Conservation (phyloP, 2,797 vertebrate genomes). For the Denticeps clupeoides region DNA sequence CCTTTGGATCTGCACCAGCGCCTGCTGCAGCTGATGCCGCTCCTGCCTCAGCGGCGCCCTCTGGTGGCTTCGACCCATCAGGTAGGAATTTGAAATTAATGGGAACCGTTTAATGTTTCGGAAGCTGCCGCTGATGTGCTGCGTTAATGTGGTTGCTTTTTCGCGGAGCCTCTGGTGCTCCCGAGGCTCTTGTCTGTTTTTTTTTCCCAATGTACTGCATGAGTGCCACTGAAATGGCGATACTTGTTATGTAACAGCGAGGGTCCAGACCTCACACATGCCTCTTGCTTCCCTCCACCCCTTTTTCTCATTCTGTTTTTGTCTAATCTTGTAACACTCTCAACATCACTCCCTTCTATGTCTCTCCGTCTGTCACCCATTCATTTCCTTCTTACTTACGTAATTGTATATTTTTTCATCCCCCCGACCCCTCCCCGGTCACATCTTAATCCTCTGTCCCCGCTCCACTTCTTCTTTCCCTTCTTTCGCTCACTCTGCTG, state of each 20-base stretch:
- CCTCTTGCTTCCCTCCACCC: slow-evolving; percentile 20
- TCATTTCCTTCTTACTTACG: slow-evolving; percentile 15
- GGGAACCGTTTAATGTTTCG: no score
- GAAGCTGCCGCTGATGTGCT: no score
- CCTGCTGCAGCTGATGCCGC: slow-evolving; percentile 56
- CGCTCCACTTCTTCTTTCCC: slow-evolving; percentile 12
- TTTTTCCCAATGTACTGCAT: slow-evolving; percentile 44
- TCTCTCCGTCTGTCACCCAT: slow-evolving; percentile 40
- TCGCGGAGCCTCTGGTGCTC: slow-evolving; percentile 1
- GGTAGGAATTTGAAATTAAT: no score
- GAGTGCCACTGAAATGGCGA: slow-evolving; percentile 21
- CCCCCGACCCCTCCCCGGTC: slow-evolving; percentile 7
- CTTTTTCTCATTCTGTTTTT: slow-evolving; percentile 1
- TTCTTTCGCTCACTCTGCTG: slow-evolving; percentile 66
- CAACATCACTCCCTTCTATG: slow-evolving; percentile 52
- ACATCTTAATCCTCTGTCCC: not conserved
- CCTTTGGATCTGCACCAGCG: slow-evolving; percentile 56
- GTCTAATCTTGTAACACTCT: not conserved
- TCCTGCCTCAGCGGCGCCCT: slow-evolving; percentile 54
- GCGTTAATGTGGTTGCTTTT: no score
- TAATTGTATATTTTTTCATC: not conserved
- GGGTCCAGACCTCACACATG: slow-evolving; percentile 49
- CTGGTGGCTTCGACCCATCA: slow-evolving; percentile 81
- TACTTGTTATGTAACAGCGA: slow-evolving; percentile 24
- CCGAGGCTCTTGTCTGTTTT: slow-evolving; percentile 27